Evolutionary conservation across 2,113 vertebrate species (phyloP).

Genomic region (Mastomys coucha): DNA sequence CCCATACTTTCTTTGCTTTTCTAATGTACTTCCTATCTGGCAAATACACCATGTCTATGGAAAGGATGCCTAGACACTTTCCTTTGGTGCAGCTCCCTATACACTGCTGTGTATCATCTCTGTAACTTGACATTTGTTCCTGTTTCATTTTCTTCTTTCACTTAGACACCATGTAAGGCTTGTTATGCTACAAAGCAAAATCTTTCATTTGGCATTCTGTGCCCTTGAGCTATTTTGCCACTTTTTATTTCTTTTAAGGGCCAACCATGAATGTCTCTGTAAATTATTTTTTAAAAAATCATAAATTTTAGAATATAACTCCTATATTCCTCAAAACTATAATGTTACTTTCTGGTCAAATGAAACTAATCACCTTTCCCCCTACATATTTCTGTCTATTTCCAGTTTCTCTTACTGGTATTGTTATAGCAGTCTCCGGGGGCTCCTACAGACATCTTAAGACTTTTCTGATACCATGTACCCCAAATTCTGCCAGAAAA

Average conservation of each 20-base stretch:
- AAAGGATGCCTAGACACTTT: background rate
- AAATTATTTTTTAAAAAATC: background rate
- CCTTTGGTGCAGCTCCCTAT: background rate
- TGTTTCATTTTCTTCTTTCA: background rate
- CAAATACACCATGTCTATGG: background rate
- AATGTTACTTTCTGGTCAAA: background rate
- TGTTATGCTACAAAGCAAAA: background rate
- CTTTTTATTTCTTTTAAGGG: background rate
- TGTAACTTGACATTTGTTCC: background rate
- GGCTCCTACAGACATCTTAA: background rate
- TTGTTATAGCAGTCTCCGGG: background rate
- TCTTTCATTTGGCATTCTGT: background rate
- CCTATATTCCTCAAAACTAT: background rate
- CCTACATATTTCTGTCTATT: background rate
- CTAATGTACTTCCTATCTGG: background rate
- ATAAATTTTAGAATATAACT: background rate
- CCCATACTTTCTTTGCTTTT: background rate
- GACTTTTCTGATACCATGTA: background rate
- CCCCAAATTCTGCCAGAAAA: background rate
- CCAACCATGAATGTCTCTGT: background rate
- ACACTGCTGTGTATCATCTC: background rate
- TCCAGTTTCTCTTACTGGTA: background rate
- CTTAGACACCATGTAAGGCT: background rate
- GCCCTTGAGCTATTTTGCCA: background rate
- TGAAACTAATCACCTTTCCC: background rate